Evolutionary conservation across 2,797 vertebrate species (phyloP), one percentile per base, ranked within the genome.

Genomic region (Pangasius sanitwongsei): DNA sequence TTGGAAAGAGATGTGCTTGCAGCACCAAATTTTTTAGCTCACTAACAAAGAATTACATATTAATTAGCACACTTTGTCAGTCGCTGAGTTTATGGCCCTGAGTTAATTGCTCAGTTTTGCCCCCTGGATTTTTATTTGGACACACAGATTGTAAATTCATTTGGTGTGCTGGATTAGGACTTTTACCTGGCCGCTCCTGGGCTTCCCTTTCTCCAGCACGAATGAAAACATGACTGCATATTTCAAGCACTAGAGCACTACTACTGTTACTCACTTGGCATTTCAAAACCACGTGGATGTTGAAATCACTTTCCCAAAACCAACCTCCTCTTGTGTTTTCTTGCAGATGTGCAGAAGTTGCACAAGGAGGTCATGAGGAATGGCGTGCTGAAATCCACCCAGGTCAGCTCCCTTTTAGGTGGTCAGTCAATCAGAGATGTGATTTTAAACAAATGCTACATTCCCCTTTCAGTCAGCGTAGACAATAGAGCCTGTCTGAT

Each of bases 381-480:
- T 82, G 74, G 86, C 1, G 72, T 92, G 65, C 65, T 93, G 91
- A 90, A 72, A 72, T 75, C 92, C 16, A 83, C 89, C 12, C 90
- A 78, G 48, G 41, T 11, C n/a, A 85, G 89, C 0, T 94, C 93
- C 1, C 82, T 94, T 41, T 91, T 96, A 34, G 93, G 94, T 23
- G 94, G 95, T 61, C 92, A 95, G 72, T 70, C 41, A 57, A 89
- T 93, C 18, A 67, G 44, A 67, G 91, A 90, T 44, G 92, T 96
- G 67, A 85, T 96, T 6, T 91, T 67, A n/a, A 92, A 78, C 78
- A 90, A 86, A 18, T 91, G 87, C 48, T 95, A 95, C 86, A 88
- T 94, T 11, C 83, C 93, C 0, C 91, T 91, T 0, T 83, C 92
- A 55, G 87, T 91, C 2, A 44, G 67, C 12, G 57, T 86, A 9